Evolutionary conservation across 2,888 invertebrate species (phyloP).

Genomic region (Uloborus plumipes): DNA sequence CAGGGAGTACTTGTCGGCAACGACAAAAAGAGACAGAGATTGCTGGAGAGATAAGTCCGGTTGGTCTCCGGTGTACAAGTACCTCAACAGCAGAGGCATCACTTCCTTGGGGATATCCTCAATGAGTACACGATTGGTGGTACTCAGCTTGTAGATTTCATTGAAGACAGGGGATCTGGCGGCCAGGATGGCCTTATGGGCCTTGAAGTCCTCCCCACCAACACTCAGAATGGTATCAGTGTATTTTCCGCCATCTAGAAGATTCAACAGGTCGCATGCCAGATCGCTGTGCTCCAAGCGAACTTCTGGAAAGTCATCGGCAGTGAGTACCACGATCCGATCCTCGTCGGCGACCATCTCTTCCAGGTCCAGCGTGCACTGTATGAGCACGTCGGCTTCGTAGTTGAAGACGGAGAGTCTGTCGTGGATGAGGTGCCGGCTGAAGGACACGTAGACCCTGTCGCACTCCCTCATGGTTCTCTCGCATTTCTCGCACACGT

Average conservation of each 20-base stretch:
- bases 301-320: not conserved
- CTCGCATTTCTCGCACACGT: slow-evolving; percentile 30
- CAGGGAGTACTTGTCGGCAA: slow-evolving; percentile 37
- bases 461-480: slow-evolving; percentile 5
- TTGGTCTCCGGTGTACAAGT: slow-evolving; percentile 31
- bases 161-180: slow-evolving; percentile 43
- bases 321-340: not conserved
- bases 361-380: slow-evolving; percentile 41
- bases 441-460: slow-evolving; percentile 27
- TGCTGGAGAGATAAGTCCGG: slow-evolving; percentile 4
- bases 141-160: slow-evolving; percentile 47
- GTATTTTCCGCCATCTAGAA: slow-evolving; percentile 15
- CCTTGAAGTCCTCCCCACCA: slow-evolving; percentile 20
- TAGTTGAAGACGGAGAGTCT: slow-evolving; percentile 30
- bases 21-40: slow-evolving; percentile 28
- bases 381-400: slow-evolving; percentile 10
- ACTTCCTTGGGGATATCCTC: slow-evolving; percentile 26
- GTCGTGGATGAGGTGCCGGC: slow-evolving; percentile 9
- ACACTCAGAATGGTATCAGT: slow-evolving; percentile 29
- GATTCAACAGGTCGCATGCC: slow-evolving; percentile 2
- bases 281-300: slow-evolving; percentile 11
- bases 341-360: slow-evolving; percentile 24
- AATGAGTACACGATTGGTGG: slow-evolving; percentile 5
- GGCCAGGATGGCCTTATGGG: slow-evolving; percentile 32
- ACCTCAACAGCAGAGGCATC: slow-evolving; percentile 28